Percentiles rank a stretch among this genome's conserved stretches.
These are phyloP conservation scores for Nomada ferruginata DNA, from an alignment of 2,888 invertebrate species.

Conservation along the genomic window DNA sequence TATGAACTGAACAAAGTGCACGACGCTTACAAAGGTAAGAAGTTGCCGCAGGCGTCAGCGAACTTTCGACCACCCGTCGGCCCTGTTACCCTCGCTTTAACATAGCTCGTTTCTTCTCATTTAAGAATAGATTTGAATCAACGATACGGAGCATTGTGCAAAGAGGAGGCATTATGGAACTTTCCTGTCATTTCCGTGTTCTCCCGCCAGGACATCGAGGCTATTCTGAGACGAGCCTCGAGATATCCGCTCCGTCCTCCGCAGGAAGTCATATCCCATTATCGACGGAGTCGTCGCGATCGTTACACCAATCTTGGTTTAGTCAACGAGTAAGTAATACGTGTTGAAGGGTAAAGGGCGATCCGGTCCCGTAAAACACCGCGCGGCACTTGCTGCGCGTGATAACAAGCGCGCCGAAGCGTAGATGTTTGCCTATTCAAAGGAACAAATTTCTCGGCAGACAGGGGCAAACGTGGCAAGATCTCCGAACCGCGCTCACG, in stretches of 20 bases:
- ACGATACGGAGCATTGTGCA: conserved; percentile 90
- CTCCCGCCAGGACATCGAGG: conserved; percentile 90
- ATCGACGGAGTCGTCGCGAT: conserved; percentile 90
- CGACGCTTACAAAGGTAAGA: conserved; percentile 91
- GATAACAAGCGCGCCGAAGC: no score
- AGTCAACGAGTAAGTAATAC: conserved; percentile 90
- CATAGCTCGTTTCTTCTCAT: conserved; percentile 76
- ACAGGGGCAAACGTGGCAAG: conserved; percentile 92
- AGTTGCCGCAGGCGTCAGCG: conserved; percentile 1
- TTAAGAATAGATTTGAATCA: conserved; percentile 83
- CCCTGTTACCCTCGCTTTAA: conserved; percentile 23
- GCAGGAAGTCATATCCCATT: conserved; percentile 91
- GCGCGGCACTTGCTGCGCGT: no score
- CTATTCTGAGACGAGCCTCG: conserved; percentile 89
- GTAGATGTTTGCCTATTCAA: conserved; percentile 7
- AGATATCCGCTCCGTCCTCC: conserved; percentile 92
- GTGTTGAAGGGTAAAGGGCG: background rate
- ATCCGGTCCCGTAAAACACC: no score
- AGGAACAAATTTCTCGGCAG: conserved; percentile 81
- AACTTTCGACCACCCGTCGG: background rate
- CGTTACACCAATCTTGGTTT: conserved; percentile 93
- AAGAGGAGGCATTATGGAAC: conserved; percentile 91
- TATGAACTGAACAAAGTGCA: conserved; percentile 91
- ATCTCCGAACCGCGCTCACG: conserved; percentile 90
- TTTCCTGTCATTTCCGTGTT: conserved; percentile 90